Percentiles rank a stretch among this genome's conserved stretches.
Evolutionary conservation across 2,888 invertebrate species (phyloP).

Genomic region (Flabesymbios commensalis): DNA sequence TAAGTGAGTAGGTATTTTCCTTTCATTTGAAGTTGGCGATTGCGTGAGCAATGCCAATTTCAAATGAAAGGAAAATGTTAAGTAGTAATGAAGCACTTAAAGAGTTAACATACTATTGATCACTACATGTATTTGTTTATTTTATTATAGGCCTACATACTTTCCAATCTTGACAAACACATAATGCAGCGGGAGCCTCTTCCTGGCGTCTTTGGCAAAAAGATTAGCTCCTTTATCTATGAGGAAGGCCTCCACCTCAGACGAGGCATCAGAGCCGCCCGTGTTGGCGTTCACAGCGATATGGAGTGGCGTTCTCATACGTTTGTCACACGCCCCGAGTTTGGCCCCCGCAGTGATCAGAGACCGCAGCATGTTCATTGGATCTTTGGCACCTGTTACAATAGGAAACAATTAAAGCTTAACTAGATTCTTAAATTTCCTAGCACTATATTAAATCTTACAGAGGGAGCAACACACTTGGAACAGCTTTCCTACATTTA

Average conservation of each 20-base stretch:
- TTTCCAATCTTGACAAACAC: conserved; percentile 60
- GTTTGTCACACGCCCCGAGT: conserved; percentile 39
- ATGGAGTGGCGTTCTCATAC: conserved; percentile 62
- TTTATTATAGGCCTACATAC: too few relatives aligned
- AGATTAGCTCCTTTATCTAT: conserved; percentile 59
- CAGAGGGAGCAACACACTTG: not conserved
- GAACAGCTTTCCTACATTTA: not conserved
- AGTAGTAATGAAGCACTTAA: too few relatives aligned
- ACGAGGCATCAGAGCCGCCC: conserved; percentile 61
- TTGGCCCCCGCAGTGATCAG: conserved; percentile 51
- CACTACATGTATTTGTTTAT: too few relatives aligned
- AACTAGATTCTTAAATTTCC: not conserved
- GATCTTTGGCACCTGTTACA: not conserved
- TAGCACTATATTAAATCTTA: not conserved
- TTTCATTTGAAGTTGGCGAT: too few relatives aligned
- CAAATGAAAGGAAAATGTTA: too few relatives aligned
- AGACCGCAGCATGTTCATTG: conserved; percentile 38
- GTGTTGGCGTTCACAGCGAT: conserved; percentile 60
- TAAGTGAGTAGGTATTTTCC: too few relatives aligned
- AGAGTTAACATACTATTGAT: too few relatives aligned
- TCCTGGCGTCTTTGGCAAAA: conserved; percentile 51
- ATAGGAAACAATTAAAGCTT: not conserved
- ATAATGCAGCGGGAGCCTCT: conserved; percentile 63
- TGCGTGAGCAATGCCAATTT: too few relatives aligned
- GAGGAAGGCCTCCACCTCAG: conserved; percentile 62